phyloP scores from a whole-genome alignment of 1,140 invertebrate genomes.

The Zelostemma sp. region DNA sequence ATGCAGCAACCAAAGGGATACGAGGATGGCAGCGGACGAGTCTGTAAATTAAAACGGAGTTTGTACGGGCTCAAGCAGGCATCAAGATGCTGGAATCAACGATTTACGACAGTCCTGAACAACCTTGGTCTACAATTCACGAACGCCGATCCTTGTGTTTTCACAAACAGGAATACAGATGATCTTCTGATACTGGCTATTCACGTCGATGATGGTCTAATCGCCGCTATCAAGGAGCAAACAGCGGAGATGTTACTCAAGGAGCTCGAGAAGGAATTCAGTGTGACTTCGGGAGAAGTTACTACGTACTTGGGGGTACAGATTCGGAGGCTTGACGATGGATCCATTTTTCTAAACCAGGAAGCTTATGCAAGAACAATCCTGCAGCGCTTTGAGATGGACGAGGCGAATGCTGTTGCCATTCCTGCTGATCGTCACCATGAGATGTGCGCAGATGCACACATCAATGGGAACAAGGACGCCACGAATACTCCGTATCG shows the following conservation, averaged over 20 bases:
- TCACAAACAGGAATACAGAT: not conserved
- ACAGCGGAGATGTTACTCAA: constrained; percentile 8
- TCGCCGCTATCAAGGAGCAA: not conserved
- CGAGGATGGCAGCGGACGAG: constrained; percentile 27
- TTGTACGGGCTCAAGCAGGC: constrained; percentile 65
- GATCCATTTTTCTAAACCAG: constrained; percentile 25
- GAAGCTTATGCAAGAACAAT: constrained; percentile 3
- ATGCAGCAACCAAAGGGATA: constrained; percentile 59
- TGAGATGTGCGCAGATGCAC: too few species aligned
- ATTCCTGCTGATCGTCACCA: not conserved
- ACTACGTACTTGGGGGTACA: constrained; percentile 7
- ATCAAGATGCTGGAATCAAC: constrained; percentile 30
- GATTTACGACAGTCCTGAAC: constrained; percentile 1
- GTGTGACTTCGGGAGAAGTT: not conserved
- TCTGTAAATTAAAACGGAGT: constrained; percentile 52
- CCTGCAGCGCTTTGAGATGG: constrained; percentile 9
- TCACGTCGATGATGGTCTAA: constrained; percentile 9
- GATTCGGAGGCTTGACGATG: constrained; percentile 12
- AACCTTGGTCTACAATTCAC: not conserved
- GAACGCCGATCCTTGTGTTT: not conserved
- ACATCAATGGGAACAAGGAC: not conserved
- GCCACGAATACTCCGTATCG: constrained; percentile 14
- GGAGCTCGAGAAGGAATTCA: not conserved
- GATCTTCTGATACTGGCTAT: constrained; percentile 16
- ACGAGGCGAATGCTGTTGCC: not conserved